phyloP scores from a whole-genome alignment of 2,888 invertebrate species.

The Pollenia griseotomentosa region DNA sequence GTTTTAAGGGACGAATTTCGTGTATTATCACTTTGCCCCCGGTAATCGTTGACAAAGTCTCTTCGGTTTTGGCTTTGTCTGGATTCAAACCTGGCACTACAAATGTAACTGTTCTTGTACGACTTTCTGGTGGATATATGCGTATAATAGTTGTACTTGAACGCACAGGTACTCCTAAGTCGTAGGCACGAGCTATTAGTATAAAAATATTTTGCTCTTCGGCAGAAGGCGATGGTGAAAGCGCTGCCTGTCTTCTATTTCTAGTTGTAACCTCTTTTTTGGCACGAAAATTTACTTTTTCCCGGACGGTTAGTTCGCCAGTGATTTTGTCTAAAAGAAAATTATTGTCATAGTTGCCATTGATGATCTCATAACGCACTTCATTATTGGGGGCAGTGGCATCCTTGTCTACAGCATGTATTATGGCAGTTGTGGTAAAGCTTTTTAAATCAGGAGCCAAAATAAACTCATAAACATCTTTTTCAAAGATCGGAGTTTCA shows the following conservation, averaged over 20 bases:
- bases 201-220: conserved; percentile 84
- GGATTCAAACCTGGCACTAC: conserved; percentile 92
- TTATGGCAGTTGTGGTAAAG: conserved; percentile 91
- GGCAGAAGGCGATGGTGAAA: conserved; percentile 57
- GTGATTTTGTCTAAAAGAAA: conserved; percentile 90
- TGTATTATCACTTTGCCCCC: conserved; percentile 92
- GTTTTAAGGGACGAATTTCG: conserved; percentile 88
- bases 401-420: conserved; percentile 93
- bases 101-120: conserved; percentile 91
- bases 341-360: conserved; percentile 90
- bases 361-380: conserved; percentile 92
- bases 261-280: conserved; percentile 80
- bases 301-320: conserved; percentile 89
- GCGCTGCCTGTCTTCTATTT: conserved; percentile 73
- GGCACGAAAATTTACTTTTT: conserved; percentile 82
- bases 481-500: conserved; percentile 93
- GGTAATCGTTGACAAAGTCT: conserved; percentile 90
- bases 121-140: conserved; percentile 91
- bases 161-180: conserved; percentile 92
- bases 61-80: conserved; percentile 89
- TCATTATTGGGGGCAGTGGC: conserved; percentile 93
- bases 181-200: conserved; percentile 92
- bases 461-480: conserved; percentile 91
- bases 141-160: conserved; percentile 90
- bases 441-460: conserved; percentile 89